These are phyloP conservation scores for Neuroterus valhalla DNA, from an alignment of 1,140 invertebrate genomes.

Conservation along the genomic window DNA sequence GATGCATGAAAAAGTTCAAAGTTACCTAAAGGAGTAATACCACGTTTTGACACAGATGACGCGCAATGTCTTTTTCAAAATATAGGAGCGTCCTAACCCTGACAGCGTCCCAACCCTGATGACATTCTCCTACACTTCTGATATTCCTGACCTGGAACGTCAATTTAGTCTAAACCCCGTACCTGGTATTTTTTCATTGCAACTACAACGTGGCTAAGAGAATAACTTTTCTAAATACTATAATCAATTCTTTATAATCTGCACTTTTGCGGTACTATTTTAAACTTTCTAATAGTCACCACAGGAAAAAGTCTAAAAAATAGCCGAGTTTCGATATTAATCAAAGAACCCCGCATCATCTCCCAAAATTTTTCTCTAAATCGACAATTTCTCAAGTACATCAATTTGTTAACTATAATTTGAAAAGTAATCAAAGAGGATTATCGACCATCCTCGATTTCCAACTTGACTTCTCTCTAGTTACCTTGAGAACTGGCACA, in stretches of 20 bases:
- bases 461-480: slow-evolving; percentile 31
- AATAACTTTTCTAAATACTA: neutral
- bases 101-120: no score
- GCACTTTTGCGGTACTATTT: no score
- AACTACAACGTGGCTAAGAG: neutral
- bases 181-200: no score
- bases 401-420: slow-evolving; percentile 13
- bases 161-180: no score
- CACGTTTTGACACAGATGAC: no score
- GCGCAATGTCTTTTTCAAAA: no score
- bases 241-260: neutral
- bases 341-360: slow-evolving; percentile 8
- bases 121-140: no score
- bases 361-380: neutral
- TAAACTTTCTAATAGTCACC: neutral
- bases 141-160: no score
- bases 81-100: no score
- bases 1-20: no score
- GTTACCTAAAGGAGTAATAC: no score
- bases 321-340: neutral
- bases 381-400: neutral
- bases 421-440: neutral
- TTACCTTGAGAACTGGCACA: slow-evolving; percentile 75
- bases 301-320: neutral
- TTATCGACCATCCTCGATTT: slow-evolving; percentile 33